Evolutionary conservation across 2,797 vertebrate genomes (phyloP), one percentile per base, ranked within the genome.

Genomic region (Falco peregrinus): DNA sequence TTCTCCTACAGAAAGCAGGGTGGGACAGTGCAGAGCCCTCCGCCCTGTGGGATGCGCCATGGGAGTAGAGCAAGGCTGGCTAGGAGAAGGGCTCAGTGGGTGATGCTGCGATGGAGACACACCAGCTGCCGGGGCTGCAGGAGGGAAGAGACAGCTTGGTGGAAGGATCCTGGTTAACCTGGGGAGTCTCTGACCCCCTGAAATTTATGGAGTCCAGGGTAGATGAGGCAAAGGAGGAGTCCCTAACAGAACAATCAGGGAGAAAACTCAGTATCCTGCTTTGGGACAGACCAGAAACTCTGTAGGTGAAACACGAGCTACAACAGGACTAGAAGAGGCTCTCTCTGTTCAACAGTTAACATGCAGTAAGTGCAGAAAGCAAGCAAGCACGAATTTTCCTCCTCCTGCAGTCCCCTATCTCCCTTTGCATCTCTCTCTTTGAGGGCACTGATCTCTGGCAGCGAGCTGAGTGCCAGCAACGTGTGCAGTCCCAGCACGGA

Each of bases 251-350:
- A 50, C 48, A 77, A 48, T 15, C 11, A 31, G 35, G 16, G 50
- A 92, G 41, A 75, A 87, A 93, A 78, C 1, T 0, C 57, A 39
- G 3, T 31, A 57, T 84, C 56, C 79, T 87, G 59, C 84, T 84
- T 69, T 57, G 84, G 90, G 86, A 93, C 20, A 13, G 37, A 76
- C 8, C 45, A 84, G 64, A 76, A 89, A 83, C 73, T 95, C 83
- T 51, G 26, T 29, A 19, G 75, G 53, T 80, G 57, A 87, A 94
- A 94, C 29, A 3, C 29, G 65, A 25, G 39, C 41, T 83, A 16
- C 65, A 57, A 13, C 29, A 68, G 80, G 61, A 41, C 43, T n/a
- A 0, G 3, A 22, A 51, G 41, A 71, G 43, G 22, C 84, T 74
- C 31, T 15, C 43, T 35, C 68, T 63, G 24, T 35, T 78, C 59